Evolutionary conservation across 2,888 invertebrate species (phyloP), one percentile per base, ranked within the genome.

Genomic region (Chloromyia formosa): DNA sequence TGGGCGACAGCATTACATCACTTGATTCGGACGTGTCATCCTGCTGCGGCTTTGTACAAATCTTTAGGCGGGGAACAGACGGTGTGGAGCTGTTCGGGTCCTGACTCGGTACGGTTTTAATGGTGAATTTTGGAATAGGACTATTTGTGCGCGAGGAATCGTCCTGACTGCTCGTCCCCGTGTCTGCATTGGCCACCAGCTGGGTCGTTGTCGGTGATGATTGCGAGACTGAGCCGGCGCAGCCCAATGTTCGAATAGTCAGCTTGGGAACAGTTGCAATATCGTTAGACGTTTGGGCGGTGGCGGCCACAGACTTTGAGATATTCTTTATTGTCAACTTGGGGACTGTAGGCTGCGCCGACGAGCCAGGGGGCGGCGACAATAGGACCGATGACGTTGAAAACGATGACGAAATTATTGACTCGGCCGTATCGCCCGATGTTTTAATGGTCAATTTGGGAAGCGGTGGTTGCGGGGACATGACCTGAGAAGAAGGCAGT

Each of bases 381-480:
- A 68, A 20, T 10, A 23, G n/a, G 4, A 53, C 14, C 23, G 68
- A 49, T 7, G 49, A 27, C 3, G 49, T n/a, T 18, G 40, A 16
- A 18, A 61, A n/a, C 42, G n/a, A 49, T 22, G 73, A 73, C 40
- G 84, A 82, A 62, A 84, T 82, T 40, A 82, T 79, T 1, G 84
- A 82, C 75, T 84, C 84, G 10, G 80, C 81, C 16, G 82, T 82
- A 77, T 84, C 83, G 66, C 82, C 74, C 53, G 83, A 82, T 0
- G 89, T 86, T 82, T 89, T 89, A 71, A 89, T 88, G 53, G 88
- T 89, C 76, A 89, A 85, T 84, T 89, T 89, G 80, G 89, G 89
- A 81, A 89, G 82, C 80, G 88, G 87, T 58, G 84, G 79, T 80
- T 82, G 78, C 42, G 76, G 40, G 40, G 45, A 66, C 74, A 76